Percentiles rank a stretch among this genome's conserved stretches.
Conservation (phyloP, 2,888 invertebrate genomes). For the Cantharis lateralis region DNA sequence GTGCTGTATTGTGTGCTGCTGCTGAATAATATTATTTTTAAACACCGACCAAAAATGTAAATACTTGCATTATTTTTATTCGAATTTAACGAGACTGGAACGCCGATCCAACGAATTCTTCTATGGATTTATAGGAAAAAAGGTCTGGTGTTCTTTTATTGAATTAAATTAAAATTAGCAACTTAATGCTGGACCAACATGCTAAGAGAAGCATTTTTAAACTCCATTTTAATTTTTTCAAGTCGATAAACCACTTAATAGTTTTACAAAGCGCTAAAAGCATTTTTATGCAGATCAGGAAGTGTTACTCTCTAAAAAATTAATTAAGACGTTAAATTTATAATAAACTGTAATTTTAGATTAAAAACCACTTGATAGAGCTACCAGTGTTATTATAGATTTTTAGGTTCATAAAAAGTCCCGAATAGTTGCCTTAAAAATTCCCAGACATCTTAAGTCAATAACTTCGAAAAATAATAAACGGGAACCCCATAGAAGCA, state of each 20-base stretch:
- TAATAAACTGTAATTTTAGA: background rate
- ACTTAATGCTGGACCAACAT: background rate
- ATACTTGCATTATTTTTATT: background rate
- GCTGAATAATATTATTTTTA: slow-evolving; percentile 9
- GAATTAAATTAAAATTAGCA: background rate
- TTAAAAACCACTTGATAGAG: background rate
- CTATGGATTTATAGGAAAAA: background rate
- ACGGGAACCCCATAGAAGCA: background rate
- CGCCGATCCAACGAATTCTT: background rate
- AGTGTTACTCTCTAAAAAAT: background rate
- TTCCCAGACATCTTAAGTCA: background rate
- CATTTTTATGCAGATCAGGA: background rate
- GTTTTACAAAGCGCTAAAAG: background rate
- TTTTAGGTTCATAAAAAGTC: background rate
- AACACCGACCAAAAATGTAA: background rate
- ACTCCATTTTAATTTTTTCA: background rate
- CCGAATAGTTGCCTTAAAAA: background rate
- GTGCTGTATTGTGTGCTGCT: slow-evolving; percentile 17
- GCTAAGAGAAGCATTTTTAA: too few relatives aligned
- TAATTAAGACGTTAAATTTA: background rate
- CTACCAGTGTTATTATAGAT: background rate
- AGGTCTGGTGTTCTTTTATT: background rate
- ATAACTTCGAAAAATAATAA: background rate
- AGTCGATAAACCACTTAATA: background rate
- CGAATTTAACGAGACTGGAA: background rate